phyloP scores from a whole-genome alignment of 2,888 invertebrate species.

The Drosophila mulleri region DNA sequence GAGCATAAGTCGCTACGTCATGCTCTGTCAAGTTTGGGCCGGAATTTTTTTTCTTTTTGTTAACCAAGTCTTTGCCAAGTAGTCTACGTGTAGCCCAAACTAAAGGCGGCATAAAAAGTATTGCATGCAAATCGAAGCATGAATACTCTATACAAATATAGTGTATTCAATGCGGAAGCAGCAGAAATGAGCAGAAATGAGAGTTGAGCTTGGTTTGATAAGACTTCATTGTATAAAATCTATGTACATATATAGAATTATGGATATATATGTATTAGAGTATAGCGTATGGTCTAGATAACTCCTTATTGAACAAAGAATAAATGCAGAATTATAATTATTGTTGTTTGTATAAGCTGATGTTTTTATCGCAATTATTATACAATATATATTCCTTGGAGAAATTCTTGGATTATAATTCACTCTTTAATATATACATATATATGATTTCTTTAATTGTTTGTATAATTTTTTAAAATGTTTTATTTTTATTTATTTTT shows the following conservation, averaged over 20 bases:
- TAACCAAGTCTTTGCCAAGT: slow-evolving; percentile 70
- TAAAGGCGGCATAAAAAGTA: background rate
- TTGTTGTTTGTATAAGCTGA: no score
- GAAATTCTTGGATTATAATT: background rate
- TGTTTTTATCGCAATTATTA: no score
- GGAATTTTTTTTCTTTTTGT: slow-evolving; percentile 42
- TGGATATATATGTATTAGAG: no score
- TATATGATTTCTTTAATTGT: background rate
- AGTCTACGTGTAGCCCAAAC: slow-evolving; percentile 55
- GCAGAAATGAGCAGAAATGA: no score
- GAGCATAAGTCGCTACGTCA: slow-evolving; percentile 63
- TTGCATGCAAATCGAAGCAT: background rate
- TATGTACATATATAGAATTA: background rate
- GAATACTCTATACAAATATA: slow-evolving; percentile 37
- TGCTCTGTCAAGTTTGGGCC: slow-evolving; percentile 37
- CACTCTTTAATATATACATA: background rate
- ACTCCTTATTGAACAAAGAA: no score
- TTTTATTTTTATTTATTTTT: no score
- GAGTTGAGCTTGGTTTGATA: background rate
- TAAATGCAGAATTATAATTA: no score
- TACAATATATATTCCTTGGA: background rate
- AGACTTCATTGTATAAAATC: background rate
- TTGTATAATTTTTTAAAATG: background rate
- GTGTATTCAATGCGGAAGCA: background rate
- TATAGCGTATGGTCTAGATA: no score